These are phyloP conservation scores for Pedetes capensis DNA, from an alignment of 2,113 vertebrate genomes.

Conservation along the genomic window DNA sequence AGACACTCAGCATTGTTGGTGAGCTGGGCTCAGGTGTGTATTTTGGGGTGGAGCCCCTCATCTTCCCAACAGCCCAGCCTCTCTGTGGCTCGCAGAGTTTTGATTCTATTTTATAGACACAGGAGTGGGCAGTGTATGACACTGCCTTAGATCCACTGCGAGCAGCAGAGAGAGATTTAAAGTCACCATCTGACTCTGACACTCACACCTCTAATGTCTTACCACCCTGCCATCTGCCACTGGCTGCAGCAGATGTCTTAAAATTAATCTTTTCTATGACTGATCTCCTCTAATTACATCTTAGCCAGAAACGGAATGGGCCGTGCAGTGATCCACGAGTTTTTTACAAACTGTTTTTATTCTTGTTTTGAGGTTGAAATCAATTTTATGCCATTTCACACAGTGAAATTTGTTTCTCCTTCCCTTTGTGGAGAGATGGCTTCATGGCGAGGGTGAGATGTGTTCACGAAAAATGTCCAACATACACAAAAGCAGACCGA, in stretches of 20 bases:
- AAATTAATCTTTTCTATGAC: conserved; percentile 76
- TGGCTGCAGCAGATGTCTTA: conserved; percentile 79
- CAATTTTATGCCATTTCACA: neutral
- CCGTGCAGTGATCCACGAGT: conserved; percentile 47
- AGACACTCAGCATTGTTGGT: neutral
- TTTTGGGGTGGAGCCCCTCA: neutral
- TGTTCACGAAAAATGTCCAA: conserved; percentile 1
- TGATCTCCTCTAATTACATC: conserved; percentile 76
- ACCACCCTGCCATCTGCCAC: conserved; percentile 64
- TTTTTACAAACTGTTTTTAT: conserved; percentile 29
- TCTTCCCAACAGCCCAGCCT: accelerated
- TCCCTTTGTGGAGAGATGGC: neutral
- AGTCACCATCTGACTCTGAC: neutral
- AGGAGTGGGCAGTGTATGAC: neutral
- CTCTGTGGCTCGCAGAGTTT: neutral
- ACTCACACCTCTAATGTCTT: neutral
- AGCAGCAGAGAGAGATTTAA: neutral
- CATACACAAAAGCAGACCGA: neutral
- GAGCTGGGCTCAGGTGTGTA: neutral
- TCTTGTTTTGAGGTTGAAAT: conserved; percentile 42
- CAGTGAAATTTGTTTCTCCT: accelerated
- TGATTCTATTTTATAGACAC: neutral
- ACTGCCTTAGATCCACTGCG: neutral
- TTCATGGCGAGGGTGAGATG: neutral
- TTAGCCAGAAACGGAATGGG: conserved; percentile 66